Evolutionary conservation across 2,113 vertebrate genomes (phyloP).

Genomic region (Zosterops pallidus): DNA sequence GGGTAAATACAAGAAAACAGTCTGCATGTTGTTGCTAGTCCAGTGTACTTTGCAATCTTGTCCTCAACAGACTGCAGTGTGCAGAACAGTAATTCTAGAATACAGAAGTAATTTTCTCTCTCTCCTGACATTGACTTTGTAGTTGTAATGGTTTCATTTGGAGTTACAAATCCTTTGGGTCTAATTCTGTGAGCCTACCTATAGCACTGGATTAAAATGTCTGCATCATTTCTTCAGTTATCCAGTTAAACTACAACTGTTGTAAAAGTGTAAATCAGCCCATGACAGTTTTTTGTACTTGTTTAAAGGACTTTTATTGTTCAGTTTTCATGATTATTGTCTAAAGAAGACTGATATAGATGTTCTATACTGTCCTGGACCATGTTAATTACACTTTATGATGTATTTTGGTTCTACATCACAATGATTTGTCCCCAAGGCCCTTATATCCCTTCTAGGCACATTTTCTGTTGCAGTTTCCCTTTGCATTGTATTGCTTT

Average conservation of each 20-base stretch:
- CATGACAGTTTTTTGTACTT: slow-evolving; percentile 90
- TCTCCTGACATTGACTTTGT: slow-evolving; percentile 84
- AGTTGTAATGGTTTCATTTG: slow-evolving; percentile 84
- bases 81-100: slow-evolving; percentile 74
- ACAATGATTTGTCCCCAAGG: slow-evolving; percentile 81
- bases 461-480: slow-evolving; percentile 86
- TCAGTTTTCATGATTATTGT: slow-evolving; percentile 93
- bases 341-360: slow-evolving; percentile 84
- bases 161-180: slow-evolving; percentile 82
- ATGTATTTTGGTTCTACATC: slow-evolving; percentile 85
- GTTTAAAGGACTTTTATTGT: slow-evolving; percentile 93
- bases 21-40: slow-evolving; percentile 78
- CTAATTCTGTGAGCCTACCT: slow-evolving; percentile 85
- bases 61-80: slow-evolving; percentile 69
- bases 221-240: slow-evolving; percentile 85
- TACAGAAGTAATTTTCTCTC: slow-evolving; percentile 77
- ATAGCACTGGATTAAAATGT: slow-evolving; percentile 86
- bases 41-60: slow-evolving; percentile 75
- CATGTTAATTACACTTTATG: slow-evolving; percentile 87
- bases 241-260: slow-evolving; percentile 82
- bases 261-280: slow-evolving; percentile 84
- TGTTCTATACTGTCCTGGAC: slow-evolving; percentile 89
- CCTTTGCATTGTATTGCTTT: slow-evolving; percentile 94
- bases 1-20: slow-evolving; percentile 74
- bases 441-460: slow-evolving; percentile 81